Conservation (phyloP, 2,797 vertebrate species). For the Propithecus perrieri region DNA sequence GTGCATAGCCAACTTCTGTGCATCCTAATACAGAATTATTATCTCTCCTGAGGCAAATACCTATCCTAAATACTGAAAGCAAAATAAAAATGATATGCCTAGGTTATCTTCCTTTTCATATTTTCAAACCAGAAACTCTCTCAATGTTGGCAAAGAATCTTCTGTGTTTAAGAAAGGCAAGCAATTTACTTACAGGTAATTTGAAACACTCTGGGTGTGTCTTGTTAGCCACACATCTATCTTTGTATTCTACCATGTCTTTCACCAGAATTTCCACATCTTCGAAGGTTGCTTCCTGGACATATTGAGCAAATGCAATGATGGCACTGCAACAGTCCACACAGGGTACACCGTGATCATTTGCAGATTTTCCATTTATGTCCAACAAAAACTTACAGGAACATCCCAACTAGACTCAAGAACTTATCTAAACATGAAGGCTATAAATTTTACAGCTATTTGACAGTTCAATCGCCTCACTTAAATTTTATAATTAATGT, state of each 20-base stretch:
- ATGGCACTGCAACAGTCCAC: constrained; percentile 50
- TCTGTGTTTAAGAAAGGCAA: background rate
- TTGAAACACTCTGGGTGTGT: constrained; percentile 38
- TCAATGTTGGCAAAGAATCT: background rate
- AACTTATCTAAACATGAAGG: background rate
- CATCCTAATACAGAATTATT: background rate
- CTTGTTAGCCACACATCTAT: background rate
- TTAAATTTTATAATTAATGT: background rate
- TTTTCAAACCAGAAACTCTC: background rate
- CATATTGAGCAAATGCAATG: constrained; percentile 43
- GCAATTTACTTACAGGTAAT: constrained; percentile 35
- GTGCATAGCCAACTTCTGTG: background rate
- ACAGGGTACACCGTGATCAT: background rate
- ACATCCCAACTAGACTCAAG: background rate
- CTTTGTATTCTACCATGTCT: background rate
- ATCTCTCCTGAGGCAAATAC: background rate
- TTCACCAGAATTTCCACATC: constrained; percentile 33
- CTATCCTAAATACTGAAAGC: background rate
- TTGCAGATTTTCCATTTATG: background rate
- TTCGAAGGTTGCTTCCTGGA: constrained; percentile 67
- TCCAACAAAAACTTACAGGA: background rate
- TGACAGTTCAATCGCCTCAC: background rate
- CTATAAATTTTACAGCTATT: background rate
- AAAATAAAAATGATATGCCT: background rate
- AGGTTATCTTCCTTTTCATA: background rate